Conservation (phyloP, 2,888 invertebrate genomes). For the Zootermopsis nevadensis region DNA sequence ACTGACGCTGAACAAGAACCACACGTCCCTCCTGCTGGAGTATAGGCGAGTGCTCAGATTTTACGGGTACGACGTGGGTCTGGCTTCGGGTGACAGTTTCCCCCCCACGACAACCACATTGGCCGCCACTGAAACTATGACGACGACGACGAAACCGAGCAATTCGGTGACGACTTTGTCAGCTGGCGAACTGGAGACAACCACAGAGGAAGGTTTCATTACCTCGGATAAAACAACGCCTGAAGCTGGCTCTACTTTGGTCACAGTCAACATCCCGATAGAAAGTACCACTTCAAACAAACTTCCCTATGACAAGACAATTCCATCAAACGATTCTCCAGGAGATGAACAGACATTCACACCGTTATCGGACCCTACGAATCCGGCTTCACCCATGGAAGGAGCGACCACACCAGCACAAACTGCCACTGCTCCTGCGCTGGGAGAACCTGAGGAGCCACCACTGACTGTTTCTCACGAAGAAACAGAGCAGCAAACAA, state of each 20-base stretch:
- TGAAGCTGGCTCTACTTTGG: neutral
- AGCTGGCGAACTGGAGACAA: neutral
- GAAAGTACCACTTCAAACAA: neutral
- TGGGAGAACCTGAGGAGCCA: neutral
- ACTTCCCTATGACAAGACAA: neutral
- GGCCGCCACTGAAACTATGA: slow-evolving; percentile 49
- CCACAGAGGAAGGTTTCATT: neutral
- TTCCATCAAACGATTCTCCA: neutral
- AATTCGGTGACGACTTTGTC: neutral
- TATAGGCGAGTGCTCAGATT: slow-evolving; percentile 80
- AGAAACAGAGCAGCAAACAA: neutral
- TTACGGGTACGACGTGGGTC: slow-evolving; percentile 82
- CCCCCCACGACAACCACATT: slow-evolving; percentile 46
- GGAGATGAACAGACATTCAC: neutral
- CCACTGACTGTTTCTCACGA: neutral
- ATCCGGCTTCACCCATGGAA: neutral
- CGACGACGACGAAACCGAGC: slow-evolving; percentile 33
- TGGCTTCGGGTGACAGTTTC: slow-evolving; percentile 54
- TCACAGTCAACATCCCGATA: neutral
- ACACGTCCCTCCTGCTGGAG: slow-evolving; percentile 78
- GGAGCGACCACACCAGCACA: neutral
- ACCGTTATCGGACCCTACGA: neutral
- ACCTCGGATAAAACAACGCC: neutral
- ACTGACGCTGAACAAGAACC: slow-evolving; percentile 81
- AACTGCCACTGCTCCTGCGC: neutral